A percentile compares a stretch with the other conserved stretches of the same genome.
These are phyloP conservation scores for Sericinus montela DNA, from an alignment of 2,888 invertebrate genomes.

Conservation along the genomic window DNA sequence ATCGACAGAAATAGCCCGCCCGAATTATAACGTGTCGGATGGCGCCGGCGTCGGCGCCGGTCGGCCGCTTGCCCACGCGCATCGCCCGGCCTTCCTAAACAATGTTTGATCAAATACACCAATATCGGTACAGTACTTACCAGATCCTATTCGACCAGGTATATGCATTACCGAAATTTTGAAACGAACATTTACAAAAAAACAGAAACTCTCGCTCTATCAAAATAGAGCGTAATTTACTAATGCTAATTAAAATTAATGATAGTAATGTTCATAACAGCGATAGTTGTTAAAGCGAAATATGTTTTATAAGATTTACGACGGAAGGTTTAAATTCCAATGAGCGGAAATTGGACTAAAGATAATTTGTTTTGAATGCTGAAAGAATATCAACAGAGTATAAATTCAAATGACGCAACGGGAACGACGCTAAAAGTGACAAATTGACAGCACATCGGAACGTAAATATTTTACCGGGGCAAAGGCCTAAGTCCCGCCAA, in stretches of 20 bases:
- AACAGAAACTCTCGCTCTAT: conserved; percentile 43
- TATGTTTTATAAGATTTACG: conserved; percentile 36
- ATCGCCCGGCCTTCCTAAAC: conserved; percentile 1
- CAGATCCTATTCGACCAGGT: too few relatives aligned
- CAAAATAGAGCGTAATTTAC: conserved; percentile 47
- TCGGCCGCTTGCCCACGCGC: conserved; percentile 44
- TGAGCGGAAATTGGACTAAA: conserved; percentile 39
- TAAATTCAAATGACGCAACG: conserved; percentile 31
- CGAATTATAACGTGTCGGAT: conserved; percentile 71
- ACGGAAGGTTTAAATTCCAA: conserved; percentile 46
- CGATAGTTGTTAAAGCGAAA: conserved; percentile 39
- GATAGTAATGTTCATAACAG: conserved; percentile 45
- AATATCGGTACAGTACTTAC: not conserved
- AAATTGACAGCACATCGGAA: too few relatives aligned
- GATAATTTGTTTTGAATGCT: conserved; percentile 56
- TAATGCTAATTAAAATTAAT: conserved; percentile 51
- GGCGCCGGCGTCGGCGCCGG: conserved; percentile 70
- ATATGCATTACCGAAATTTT: too few relatives aligned
- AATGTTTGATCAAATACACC: conserved; percentile 1
- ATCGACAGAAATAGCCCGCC: conserved; percentile 71
- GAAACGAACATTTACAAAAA: too few relatives aligned
- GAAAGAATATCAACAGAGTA: conserved; percentile 43
- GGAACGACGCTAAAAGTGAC: conserved; percentile 19
- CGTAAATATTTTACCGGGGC: too few relatives aligned
- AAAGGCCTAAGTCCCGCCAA: too few relatives aligned